Base-by-base conservation (phyloP, 2,888 invertebrate species). In the Proisotoma minuta region DNA sequence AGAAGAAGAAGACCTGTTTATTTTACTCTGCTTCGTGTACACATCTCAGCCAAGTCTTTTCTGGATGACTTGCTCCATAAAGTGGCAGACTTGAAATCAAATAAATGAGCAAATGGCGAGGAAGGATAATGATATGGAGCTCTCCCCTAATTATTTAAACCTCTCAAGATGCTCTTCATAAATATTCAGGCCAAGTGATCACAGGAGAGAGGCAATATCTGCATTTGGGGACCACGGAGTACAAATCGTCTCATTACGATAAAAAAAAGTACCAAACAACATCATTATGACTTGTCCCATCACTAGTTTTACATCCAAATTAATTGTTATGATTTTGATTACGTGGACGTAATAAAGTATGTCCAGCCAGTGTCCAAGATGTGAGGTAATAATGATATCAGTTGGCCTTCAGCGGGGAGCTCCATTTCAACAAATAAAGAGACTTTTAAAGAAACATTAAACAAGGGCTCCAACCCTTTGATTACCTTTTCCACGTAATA, bases 91-190 rank as follows among this genome's bases (percentile, higher is more conserved):
- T 43, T 5, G 18, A 43, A 43, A 43, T 34, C 34, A 34, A 8
- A 34, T 34, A 56, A 48, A 39, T 39, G 59, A 66, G 62, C 62
- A 66, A 68, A 70, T 68, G 68, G 70, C 58, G 70, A 65, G 68
- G 70, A 68, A 68, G 54, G 68, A 70, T 66, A 64, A 66, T 63
- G 54, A 58, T 60, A 66, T 34, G 65, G 49, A 53, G 51, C 50
- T 59, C n/a, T n/a, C n/a, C n/a, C 63, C 58, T 66, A 61, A 66
- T 66, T 62, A 62, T 62, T 62, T 65, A 59, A 58, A 66, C 53
- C 53, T 28, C 66, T 60, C 47, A 62, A 65, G 62, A 65, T 59
- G 48, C 53, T 60, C 53, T 57, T n/a, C 66, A 63, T 66, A 62
- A 66, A 66, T 66, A 66, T 66, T 65, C 59, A 29, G 28, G 28